Base-by-base conservation (phyloP, 2,888 invertebrate genomes). In the Argyresthia goedartella region DNA sequence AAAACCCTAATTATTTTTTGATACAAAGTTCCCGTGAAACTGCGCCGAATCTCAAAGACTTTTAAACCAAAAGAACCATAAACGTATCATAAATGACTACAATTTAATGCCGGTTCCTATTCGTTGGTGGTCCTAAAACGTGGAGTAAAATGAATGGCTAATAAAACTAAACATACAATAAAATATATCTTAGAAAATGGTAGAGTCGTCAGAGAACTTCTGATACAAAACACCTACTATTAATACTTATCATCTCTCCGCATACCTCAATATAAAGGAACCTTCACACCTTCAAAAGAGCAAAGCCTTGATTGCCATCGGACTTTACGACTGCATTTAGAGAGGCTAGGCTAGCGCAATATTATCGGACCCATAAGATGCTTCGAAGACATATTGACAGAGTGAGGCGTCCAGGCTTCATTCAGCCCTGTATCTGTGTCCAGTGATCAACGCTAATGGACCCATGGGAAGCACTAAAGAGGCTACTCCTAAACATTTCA, bases 401-500 rank as follows among this genome's bases (percentile, higher is more conserved):
- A 61, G 65, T 71, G 76, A 74, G 16, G 41, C 6, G 46, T 11
- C 41, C 35, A 13, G 14, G 9, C 66, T 72, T 63, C 65, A 60
- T 63, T 64, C 67, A 61, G 61, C 64, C 61, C 57, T 60, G 59
- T 60, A 59, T 59, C 63, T 72, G 76, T 77, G 74, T 60, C 59
- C 57, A 53, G 61, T 73, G 79, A 81, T 77, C 72, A 66, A 71
- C 69, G 76, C 80, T 84, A 84, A 84, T 82, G 82, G 81, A 81
- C 61, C 61, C 61, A 64, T 69, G 69, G 70, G 69, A 74, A 73
- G 55, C 56, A 55, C 33, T 46, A n/a, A 36, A 14, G 48, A 34
- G 15, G n/a, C 34, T 34, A 44, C 10, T 44, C 25, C 25, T 25
- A 25, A 25, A 25, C 25, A 25, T 25, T 25, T 25, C 25, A 25